These are phyloP conservation scores for Alloplasta piceator DNA, from an alignment of 2,888 invertebrate genomes.

Conservation along the genomic window DNA sequence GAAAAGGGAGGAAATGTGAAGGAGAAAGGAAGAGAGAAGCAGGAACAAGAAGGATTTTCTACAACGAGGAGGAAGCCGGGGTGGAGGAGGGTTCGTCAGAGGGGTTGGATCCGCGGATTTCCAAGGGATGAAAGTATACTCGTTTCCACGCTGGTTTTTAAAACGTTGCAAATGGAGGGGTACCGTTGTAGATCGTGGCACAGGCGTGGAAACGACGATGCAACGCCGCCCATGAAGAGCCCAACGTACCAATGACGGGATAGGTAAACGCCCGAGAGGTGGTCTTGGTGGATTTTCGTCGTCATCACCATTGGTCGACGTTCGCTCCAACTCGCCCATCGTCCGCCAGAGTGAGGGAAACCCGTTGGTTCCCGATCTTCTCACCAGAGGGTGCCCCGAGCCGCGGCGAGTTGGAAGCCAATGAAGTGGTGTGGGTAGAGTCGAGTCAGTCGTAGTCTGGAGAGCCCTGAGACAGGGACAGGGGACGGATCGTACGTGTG, in stretches of 20 bases:
- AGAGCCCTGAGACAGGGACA: constrained; percentile 81
- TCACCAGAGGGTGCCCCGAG: constrained; percentile 84
- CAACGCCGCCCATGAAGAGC: constrained; percentile 77
- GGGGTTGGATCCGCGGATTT: constrained; percentile 50
- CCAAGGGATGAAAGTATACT: constrained; percentile 65
- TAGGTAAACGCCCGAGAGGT: constrained; percentile 57
- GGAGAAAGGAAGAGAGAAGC: constrained; percentile 5
- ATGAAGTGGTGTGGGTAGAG: constrained; percentile 82
- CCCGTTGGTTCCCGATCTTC: constrained; percentile 85
- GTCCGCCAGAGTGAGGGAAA: constrained; percentile 79
- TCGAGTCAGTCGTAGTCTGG: constrained; percentile 83
- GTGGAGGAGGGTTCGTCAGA: constrained; percentile 41
- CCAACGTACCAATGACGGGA: constrained; percentile 80
- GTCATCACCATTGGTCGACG: constrained; percentile 81
- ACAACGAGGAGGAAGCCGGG: constrained; percentile 27
- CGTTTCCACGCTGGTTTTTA: constrained; percentile 74
- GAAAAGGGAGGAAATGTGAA: constrained; percentile 15
- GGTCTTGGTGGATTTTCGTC: constrained; percentile 52
- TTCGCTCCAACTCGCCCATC: constrained; percentile 78
- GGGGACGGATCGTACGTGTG: constrained; percentile 78
- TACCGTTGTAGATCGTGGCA: constrained; percentile 55
- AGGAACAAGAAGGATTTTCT: constrained; percentile 37
- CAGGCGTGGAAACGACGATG: constrained; percentile 77
- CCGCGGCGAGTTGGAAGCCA: constrained; percentile 78
- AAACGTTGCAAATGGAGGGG: constrained; percentile 66